Base-by-base conservation (phyloP, 2,888 invertebrate species). In the Siphonodentalium dalli region DNA sequence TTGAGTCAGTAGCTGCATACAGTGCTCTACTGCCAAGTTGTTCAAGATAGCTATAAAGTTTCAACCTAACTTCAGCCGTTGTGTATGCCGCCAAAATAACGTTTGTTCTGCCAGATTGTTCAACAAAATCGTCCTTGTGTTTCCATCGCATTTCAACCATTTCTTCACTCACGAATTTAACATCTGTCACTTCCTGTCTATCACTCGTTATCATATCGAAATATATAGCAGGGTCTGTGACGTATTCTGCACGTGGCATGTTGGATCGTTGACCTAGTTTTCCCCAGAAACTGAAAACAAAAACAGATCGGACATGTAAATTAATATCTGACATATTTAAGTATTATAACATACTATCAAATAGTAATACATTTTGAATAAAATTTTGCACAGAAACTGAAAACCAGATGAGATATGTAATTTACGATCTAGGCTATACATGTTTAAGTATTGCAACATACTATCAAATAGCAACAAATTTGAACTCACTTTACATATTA, bases 31-130 rank as follows among this genome's bases (percentile, higher is more conserved):
- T 11, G 23, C 33, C 52, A 5, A 51, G 31, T 13, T 20, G 27
- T 35, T 51, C 28, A 11, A 37, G 13, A 15, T 23, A 21, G 3
- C n/a, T 11, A 24, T 51, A 51, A 29, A 51, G 44, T 38, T 45
- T 35, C 8, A 44, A 24, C 20, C 52, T 26, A 20, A 45, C 44
- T n/a, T 51, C 44, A 6, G 52, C 43, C n/a, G 52, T 51, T 9
- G 43, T 37, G 21, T 27, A 51, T 13, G 49, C 41, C 3, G 49
- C 49, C 21, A 48, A 15, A 13, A 42, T 33, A 3, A 51, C 43
- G 23, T 48, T 48, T 9, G 49, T 42, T 24, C 31, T 40, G 13
- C 20, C 7, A 7, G 40, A 20, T 11, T 11, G 7, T 15, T 21
- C 40, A 7, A 41, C 41, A 33, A 48, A 48, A 5, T 41, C 49